These are phyloP conservation scores for Noctua comes DNA, from an alignment of 2,888 invertebrate genomes.

Conservation along the genomic window DNA sequence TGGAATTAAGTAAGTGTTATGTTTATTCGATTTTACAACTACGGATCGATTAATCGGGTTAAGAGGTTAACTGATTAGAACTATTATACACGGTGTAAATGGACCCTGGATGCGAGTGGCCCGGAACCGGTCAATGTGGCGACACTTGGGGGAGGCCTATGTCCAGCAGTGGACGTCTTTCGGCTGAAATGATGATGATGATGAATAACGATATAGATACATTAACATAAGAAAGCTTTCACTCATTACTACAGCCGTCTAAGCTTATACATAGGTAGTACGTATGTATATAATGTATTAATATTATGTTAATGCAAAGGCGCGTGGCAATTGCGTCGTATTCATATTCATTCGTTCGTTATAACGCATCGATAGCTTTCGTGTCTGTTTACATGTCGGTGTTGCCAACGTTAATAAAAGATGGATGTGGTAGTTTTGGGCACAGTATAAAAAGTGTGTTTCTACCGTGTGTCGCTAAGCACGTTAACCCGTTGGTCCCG, in stretches of 20 bases:
- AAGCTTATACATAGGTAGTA: not conserved
- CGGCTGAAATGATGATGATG: no score
- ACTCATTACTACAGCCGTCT: not conserved
- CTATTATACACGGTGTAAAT: not conserved
- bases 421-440: slow-evolving; percentile 53
- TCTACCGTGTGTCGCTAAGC: not conserved
- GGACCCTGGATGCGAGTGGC: no score
- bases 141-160: no score
- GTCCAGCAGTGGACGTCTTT: no score
- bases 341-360: slow-evolving; percentile 90
- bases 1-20: slow-evolving; percentile 94
- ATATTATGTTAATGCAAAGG: slow-evolving; percentile 83
- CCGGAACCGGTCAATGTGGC: no score
- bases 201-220: no score
- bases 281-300: slow-evolving; percentile 61
- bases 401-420: not conserved
- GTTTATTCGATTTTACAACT: not conserved
- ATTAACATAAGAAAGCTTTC: not conserved
- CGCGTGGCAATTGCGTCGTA: slow-evolving; percentile 80
- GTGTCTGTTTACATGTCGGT: slow-evolving; percentile 63
- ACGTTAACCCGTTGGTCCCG: not conserved
- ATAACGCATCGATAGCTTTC: slow-evolving; percentile 84
- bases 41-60: not conserved
- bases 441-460: slow-evolving; percentile 4
- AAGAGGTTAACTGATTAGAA: not conserved